Evolutionary conservation across 2,113 vertebrate genomes (phyloP).

Genomic region (Chinchilla lanigera): DNA sequence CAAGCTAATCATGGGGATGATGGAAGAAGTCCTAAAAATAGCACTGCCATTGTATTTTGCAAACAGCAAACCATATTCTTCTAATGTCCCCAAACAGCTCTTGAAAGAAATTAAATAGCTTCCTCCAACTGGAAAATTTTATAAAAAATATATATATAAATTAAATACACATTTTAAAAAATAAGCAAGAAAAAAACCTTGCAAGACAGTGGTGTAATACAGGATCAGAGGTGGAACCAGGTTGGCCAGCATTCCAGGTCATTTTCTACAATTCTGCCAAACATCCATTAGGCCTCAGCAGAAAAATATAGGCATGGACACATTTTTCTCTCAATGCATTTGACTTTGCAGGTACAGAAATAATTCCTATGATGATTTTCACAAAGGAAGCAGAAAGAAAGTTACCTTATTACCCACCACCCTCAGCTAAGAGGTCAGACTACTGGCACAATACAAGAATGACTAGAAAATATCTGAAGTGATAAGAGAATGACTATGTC

Average conservation of each 20-base stretch:
- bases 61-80: conserved; percentile 54
- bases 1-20: conserved; percentile 46
- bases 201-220: neutral
- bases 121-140: conserved; percentile 10
- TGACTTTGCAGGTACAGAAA: neutral
- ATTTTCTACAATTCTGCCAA: neutral
- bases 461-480: neutral
- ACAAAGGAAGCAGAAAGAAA: neutral
- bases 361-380: neutral
- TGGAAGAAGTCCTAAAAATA: conserved; percentile 62
- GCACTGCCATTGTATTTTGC: conserved; percentile 39
- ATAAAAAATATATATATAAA: conserved; percentile 57
- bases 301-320: neutral
- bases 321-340: neutral
- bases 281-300: no score
- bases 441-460: neutral
- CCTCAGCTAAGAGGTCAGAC: conserved; percentile 22
- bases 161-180: neutral
- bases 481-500: neutral
- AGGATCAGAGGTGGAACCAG: neutral
- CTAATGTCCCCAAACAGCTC: conserved; percentile 51
- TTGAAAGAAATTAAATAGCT: neutral
- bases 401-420: neutral
- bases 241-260: neutral
- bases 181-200: neutral